Evolutionary conservation across 1,140 invertebrate species (phyloP).

Genomic region (Zaprionus capensis): DNA sequence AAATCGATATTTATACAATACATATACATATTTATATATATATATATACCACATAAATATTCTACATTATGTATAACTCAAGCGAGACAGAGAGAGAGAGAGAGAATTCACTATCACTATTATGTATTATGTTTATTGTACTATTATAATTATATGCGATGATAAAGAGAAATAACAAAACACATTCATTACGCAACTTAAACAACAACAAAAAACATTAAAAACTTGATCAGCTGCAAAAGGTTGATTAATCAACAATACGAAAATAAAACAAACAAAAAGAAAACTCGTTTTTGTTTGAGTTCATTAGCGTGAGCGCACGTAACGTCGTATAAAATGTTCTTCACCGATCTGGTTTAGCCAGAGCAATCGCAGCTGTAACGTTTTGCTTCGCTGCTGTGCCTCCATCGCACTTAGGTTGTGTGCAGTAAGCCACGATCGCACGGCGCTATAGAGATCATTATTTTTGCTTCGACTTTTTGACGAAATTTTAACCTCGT

Average conservation of each 20-base stretch:
- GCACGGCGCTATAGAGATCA: slow-evolving; percentile 17
- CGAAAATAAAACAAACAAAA: slow-evolving; percentile 16
- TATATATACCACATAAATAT: slow-evolving; percentile 68
- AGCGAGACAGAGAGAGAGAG: background rate
- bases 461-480: background rate
- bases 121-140: slow-evolving; percentile 76
- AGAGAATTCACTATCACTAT: slow-evolving; percentile 53
- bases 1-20: slow-evolving; percentile 39
- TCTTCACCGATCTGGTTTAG: slow-evolving; percentile 47
- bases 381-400: slow-evolving; percentile 1
- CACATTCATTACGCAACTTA: slow-evolving; percentile 65
- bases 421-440: slow-evolving; percentile 21
- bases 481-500: background rate
- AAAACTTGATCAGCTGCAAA: slow-evolving; percentile 34
- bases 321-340: slow-evolving; percentile 23
- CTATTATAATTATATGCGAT: slow-evolving; percentile 55
- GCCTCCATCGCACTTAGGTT: slow-evolving; percentile 23
- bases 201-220: slow-evolving; percentile 27
- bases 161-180: slow-evolving; percentile 55
- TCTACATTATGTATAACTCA: slow-evolving; percentile 65
- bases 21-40: slow-evolving; percentile 23
- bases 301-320: slow-evolving; percentile 30
- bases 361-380: slow-evolving; percentile 34
- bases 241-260: slow-evolving; percentile 23
- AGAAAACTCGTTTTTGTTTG: background rate